Conservation (phyloP, 1,140 invertebrate species). For the Microplitis mediator region DNA sequence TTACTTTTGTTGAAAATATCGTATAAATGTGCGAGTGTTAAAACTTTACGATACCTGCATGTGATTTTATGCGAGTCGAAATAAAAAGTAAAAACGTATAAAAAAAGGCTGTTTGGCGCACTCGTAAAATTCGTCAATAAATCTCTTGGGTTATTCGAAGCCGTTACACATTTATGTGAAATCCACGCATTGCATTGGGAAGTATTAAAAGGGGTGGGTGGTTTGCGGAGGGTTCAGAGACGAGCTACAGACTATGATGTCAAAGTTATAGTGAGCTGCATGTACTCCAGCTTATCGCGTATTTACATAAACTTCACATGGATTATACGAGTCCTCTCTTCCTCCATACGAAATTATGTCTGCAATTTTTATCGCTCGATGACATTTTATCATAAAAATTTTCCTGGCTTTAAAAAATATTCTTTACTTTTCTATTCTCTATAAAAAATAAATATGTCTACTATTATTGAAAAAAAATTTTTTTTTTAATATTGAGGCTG, state of each 20-base stretch:
- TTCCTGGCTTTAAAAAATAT: background rate
- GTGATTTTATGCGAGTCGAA: background rate
- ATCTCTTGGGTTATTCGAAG: conserved; percentile 12
- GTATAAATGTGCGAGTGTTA: no score
- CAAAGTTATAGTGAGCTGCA: background rate
- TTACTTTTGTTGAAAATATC: no score
- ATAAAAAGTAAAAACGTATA: background rate
- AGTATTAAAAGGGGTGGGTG: background rate
- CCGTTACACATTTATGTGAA: conserved; percentile 24
- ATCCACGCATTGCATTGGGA: background rate
- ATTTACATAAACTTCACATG: conserved; percentile 22
- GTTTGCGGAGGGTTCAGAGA: background rate
- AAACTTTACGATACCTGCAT: background rate
- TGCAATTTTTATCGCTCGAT: conserved; percentile 21
- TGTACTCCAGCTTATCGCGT: conserved; percentile 22
- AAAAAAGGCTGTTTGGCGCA: background rate
- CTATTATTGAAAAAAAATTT: background rate
- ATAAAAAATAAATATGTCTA: background rate
- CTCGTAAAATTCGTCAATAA: conserved; percentile 24
- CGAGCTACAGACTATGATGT: conserved; percentile 6
- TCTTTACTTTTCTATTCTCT: background rate
- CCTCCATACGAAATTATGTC: background rate
- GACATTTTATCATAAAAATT: conserved; percentile 20
- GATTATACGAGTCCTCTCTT: conserved; percentile 12
- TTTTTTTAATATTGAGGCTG: no score